phyloP scores from a whole-genome alignment of 2,113 vertebrate genomes.

The human (Homo sapiens) region GRCh38 chr11:84554001-84554500 shows the following conservation, averaged over 20 bases:
- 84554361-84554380: not conserved
- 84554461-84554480: not conserved
- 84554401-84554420: not conserved
- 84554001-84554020: not conserved
- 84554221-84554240: not conserved
- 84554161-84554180: not conserved
- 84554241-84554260: not conserved
- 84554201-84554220: not conserved
- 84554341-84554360: not conserved
- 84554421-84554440: not conserved
- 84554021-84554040: not conserved
- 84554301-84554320: not conserved
- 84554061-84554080: not conserved
- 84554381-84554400: not conserved
- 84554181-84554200: not conserved
- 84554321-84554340: not conserved
- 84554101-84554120: not conserved
- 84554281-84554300: not conserved
- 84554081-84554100: not conserved
- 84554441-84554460: not conserved
- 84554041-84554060: no score
- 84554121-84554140: not conserved
- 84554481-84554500: no score
- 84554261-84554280: not conserved
- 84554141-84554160: not conserved